A percentile compares a stretch with the other conserved stretches of the same genome.
These are phyloP conservation scores for Haliclystus octoradiatus DNA, from an alignment of 30 jellyfish, hydroid and myxozoan genomes.

Conservation along the genomic window DNA sequence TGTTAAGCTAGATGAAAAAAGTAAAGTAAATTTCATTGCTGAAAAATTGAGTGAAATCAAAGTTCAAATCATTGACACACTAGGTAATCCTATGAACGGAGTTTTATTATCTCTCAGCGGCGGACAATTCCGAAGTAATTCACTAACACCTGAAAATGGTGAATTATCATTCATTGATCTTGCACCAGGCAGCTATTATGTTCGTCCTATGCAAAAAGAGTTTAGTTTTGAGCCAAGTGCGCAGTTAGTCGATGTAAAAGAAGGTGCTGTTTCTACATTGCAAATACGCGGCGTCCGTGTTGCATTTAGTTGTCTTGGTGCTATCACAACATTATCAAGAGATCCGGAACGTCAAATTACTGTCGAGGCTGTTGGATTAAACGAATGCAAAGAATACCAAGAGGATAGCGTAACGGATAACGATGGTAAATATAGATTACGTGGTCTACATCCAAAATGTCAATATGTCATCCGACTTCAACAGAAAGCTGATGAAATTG, in stretches of 20 bases:
- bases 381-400: constrained; percentile 64
- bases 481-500: constrained; percentile 14
- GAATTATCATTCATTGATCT: constrained; percentile 46
- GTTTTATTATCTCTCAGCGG: constrained; percentile 95
- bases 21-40: constrained; percentile 60
- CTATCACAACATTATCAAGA: constrained; percentile 72
- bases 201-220: constrained; percentile 93
- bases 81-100: constrained; percentile 52
- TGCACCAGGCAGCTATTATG: constrained; percentile 88
- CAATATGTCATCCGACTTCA: constrained; percentile 62
- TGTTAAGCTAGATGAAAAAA: constrained; percentile 19
- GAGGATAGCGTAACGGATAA: constrained; percentile 74
- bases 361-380: constrained; percentile 75
- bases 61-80: constrained; percentile 64
- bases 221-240: constrained; percentile 71
- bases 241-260: constrained; percentile 75
- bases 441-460: constrained; percentile 90
- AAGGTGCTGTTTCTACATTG: constrained; percentile 57
- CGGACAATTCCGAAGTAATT: constrained; percentile 81
- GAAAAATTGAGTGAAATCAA: constrained; percentile 71
- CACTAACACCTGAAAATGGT: constrained; percentile 73
- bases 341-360: constrained; percentile 55
- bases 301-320: constrained; percentile 78
- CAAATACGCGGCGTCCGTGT: constrained; percentile 61
- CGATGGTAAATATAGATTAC: constrained; percentile 52